Base-by-base conservation (phyloP, 1,140 invertebrate species). In the Rhyzopertha dominica region DNA sequence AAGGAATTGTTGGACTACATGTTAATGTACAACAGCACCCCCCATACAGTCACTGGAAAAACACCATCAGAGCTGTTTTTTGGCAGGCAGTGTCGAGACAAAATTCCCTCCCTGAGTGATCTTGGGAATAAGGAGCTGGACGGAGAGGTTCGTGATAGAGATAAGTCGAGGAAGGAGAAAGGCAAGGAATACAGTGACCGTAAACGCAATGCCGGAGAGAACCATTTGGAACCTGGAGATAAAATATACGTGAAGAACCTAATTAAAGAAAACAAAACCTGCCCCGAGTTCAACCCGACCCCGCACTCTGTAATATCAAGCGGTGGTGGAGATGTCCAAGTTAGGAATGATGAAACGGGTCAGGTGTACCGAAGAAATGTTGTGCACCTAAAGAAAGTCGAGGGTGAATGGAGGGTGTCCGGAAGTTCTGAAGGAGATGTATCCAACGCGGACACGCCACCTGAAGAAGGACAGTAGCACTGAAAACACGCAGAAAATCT, bases 381-480 rank as follows among this genome's bases (percentile, higher is more conserved):
- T 5, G 36, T 38, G 8, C 36, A 38, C 24, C 24, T 38, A 38
- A 38, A 38, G 18, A 38, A 23, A n/a, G 18, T 38, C 10, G 36
- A 22, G 2, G 36, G 20, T 9, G 9, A 38, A 18, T 38, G 36
- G 36, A n/a, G 14, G 17, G 38, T 40, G 36, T n/a, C n/a, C n/a
- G n/a, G n/a, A n/a, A n/a, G n/a, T n/a, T n/a, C n/a, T n/a, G n/a
- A n/a, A n/a, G n/a, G n/a, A n/a, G n/a, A n/a, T n/a, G n/a, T n/a
- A n/a, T n/a, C n/a, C n/a, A n/a, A n/a, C n/a, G n/a, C n/a, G n/a
- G n/a, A n/a, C n/a, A n/a, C n/a, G n/a, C n/a, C n/a, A n/a, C n/a
- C n/a, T n/a, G n/a, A n/a, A n/a, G n/a, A n/a, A n/a, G n/a, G n/a
- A n/a, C n/a, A n/a, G n/a, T n/a, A n/a, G n/a, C n/a, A n/a, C n/a